These are phyloP conservation scores for Athene cunicularia DNA, from an alignment of 2,113 vertebrate species.

Conservation along the genomic window DNA sequence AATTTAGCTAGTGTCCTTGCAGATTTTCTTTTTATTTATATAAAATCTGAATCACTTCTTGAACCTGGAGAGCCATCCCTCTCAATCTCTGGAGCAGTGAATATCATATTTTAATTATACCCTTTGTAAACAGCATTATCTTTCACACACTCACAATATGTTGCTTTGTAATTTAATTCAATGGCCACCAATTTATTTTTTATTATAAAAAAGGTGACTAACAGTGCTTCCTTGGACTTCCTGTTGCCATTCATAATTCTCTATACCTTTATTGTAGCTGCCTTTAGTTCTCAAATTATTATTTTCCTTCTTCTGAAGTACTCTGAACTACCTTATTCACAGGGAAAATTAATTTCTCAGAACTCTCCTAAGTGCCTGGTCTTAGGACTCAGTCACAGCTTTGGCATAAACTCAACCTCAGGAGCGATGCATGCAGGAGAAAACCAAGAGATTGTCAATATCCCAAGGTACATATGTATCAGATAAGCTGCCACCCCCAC, in stretches of 20 bases:
- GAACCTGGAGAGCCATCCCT: not conserved
- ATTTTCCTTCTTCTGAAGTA: not conserved
- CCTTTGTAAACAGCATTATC: constrained; percentile 13
- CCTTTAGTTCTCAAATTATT: not conserved
- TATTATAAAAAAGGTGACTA: not conserved
- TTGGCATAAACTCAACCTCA: not conserved
- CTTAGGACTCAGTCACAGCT: not conserved
- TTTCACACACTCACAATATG: not conserved
- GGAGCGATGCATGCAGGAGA: not conserved
- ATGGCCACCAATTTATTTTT: not conserved
- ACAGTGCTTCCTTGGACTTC: not conserved
- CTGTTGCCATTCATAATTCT: not conserved
- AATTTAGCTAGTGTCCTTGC: constrained; percentile 51
- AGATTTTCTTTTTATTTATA: constrained; percentile 62
- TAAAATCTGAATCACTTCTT: constrained; percentile 34
- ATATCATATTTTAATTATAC: constrained; percentile 33
- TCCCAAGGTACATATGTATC: not conserved
- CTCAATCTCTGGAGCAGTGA: not conserved
- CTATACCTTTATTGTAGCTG: not conserved
- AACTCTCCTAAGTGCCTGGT: not conserved
- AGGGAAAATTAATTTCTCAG: not conserved
- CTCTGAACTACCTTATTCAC: not conserved
- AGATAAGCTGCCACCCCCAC: not conserved
- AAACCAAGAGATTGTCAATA: not conserved
- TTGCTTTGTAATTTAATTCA: constrained; percentile 37